These are phyloP conservation scores for Cochlearius cochlearius DNA, from an alignment of 2,113 vertebrate genomes.

Conservation along the genomic window DNA sequence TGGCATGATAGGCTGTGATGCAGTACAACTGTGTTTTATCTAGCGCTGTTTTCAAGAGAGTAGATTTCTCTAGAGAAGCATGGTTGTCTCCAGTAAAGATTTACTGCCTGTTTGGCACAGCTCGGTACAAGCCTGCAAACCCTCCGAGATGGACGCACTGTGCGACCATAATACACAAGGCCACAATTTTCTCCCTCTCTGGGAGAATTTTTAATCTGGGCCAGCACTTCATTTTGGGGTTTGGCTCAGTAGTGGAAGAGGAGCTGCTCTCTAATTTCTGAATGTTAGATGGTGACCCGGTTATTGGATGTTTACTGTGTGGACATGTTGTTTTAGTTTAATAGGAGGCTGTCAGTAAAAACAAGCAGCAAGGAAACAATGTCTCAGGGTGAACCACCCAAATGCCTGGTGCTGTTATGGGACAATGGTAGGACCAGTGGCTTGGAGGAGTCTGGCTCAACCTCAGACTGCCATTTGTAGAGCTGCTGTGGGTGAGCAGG, in stretches of 20 bases:
- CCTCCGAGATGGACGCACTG: background rate
- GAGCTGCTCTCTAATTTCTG: slow-evolving; percentile 44
- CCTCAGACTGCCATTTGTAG: background rate
- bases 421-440: background rate
- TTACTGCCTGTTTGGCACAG: background rate
- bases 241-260: background rate
- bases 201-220: background rate
- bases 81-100: background rate
- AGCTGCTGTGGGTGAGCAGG: background rate
- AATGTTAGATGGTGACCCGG: background rate
- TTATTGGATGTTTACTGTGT: background rate
- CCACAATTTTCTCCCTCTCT: slow-evolving; percentile 1
- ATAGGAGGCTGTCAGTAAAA: background rate
- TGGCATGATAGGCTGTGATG: background rate
- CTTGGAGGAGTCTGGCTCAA: slow-evolving; percentile 1
- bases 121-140: background rate
- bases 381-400: background rate
- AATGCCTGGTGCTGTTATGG: background rate
- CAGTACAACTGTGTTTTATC: background rate
- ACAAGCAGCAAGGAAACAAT: background rate
- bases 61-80: background rate
- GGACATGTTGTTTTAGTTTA: background rate
- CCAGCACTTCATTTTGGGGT: slow-evolving; percentile 4
- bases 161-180: background rate
- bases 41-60: background rate